phyloP scores from a whole-genome alignment of 2,797 vertebrate genomes.

The Enteromius argenteus region DNA sequence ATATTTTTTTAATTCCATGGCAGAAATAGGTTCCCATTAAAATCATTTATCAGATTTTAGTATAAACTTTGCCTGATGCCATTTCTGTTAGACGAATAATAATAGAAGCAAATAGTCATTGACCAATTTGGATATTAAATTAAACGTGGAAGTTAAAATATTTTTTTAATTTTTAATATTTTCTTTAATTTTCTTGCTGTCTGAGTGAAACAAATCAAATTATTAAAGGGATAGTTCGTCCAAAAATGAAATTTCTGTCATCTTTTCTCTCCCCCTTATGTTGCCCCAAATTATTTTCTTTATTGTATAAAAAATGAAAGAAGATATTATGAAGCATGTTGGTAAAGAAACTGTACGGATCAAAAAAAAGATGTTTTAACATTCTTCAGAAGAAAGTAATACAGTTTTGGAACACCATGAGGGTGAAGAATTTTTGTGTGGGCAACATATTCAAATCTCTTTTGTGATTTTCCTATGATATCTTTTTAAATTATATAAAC shows the following conservation, averaged over 20 bases:
- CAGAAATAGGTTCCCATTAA: not conserved
- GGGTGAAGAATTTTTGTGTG: not conserved
- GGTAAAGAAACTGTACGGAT: not conserved
- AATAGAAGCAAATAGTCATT: not conserved
- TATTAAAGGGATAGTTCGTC: not conserved
- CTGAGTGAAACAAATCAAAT: not conserved
- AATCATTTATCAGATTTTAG: not conserved
- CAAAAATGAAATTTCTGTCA: not conserved
- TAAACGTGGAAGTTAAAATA: not conserved
- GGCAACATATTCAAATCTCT: not conserved
- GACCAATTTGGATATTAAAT: not conserved
- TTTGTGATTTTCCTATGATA: not conserved
- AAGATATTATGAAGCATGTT: not conserved
- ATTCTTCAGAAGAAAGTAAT: not conserved
- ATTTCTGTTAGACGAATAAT: not conserved
- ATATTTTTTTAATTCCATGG: not conserved
- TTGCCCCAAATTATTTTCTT: not conserved
- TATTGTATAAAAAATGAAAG: not conserved
- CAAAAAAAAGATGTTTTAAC: not conserved
- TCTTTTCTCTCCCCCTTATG: not conserved
- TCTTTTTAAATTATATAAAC: not conserved
- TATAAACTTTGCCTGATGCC: not conserved
- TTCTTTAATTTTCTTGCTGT: not conserved
- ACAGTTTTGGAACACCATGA: not conserved
- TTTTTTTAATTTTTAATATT: not conserved